Evolutionary conservation across 1,140 invertebrate species (phyloP).

Genomic region (Gryon sp.): DNA sequence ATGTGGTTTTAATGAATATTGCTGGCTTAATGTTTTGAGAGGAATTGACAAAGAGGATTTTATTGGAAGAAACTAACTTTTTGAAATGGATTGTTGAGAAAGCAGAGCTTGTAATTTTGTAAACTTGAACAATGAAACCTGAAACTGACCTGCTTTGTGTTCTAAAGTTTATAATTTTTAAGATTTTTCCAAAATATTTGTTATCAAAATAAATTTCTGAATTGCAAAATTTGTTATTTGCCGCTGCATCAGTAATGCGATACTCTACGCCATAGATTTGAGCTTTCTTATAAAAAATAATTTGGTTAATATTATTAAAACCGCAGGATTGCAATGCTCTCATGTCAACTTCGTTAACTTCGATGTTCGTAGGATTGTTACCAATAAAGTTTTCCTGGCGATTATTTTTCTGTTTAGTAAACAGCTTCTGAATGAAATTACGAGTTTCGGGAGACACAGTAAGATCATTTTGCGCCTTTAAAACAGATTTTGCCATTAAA

Average conservation of each 20-base stretch:
- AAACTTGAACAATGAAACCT: no score
- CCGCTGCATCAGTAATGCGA: not conserved
- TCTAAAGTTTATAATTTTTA: no score
- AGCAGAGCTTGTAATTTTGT: not conserved
- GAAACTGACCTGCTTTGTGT: no score
- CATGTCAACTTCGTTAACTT: not conserved
- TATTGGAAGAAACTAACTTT: not conserved
- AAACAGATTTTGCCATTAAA: conserved; percentile 35
- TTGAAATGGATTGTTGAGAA: not conserved
- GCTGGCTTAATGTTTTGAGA: not conserved
- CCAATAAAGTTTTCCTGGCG: not conserved
- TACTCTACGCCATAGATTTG: conserved; percentile 2
- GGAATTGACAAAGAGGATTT: not conserved
- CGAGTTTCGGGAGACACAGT: not conserved
- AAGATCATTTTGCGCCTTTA: not conserved
- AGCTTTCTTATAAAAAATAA: conserved; percentile 1
- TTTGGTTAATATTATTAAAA: not conserved
- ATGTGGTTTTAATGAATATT: not conserved
- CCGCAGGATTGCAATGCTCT: not conserved
- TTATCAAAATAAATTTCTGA: not conserved
- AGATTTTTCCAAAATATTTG: not conserved
- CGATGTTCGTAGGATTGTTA: no score
- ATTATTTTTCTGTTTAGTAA: not conserved
- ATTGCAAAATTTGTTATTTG: conserved; percentile 1
- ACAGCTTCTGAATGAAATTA: not conserved